phyloP scores from a whole-genome alignment of 2,888 invertebrate species.

The Ligdia adustata region DNA sequence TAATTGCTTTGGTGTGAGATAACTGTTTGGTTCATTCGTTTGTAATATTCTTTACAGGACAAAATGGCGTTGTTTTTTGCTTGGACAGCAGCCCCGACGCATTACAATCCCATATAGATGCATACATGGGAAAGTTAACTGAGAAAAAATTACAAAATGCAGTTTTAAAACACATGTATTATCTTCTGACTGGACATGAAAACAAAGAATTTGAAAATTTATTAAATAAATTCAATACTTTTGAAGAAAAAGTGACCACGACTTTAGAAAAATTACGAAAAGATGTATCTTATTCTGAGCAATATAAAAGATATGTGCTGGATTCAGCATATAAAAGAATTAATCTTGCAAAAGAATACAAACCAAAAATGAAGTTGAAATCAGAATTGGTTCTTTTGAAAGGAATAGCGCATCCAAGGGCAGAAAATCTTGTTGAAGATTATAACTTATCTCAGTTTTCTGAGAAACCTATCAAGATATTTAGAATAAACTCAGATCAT shows the following conservation, averaged over 20 bases:
- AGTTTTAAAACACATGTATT: slow-evolving; percentile 44
- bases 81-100: slow-evolving; percentile 60
- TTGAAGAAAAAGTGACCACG: slow-evolving; percentile 44
- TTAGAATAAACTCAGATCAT: slow-evolving; percentile 45
- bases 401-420: slow-evolving; percentile 41
- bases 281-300: slow-evolving; percentile 41
- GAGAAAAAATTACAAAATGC: slow-evolving; percentile 45
- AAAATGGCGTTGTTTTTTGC: slow-evolving; percentile 53
- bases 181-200: slow-evolving; percentile 39
- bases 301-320: slow-evolving; percentile 45
- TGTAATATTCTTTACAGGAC: slow-evolving; percentile 44
- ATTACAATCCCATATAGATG: slow-evolving; percentile 46
- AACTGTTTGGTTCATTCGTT: background rate
- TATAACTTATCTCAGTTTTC: slow-evolving; percentile 55
- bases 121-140: slow-evolving; percentile 45
- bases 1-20: background rate
- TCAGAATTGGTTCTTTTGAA: slow-evolving; percentile 57
- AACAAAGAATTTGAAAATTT: background rate
- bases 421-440: slow-evolving; percentile 42
- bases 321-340: slow-evolving; percentile 48
- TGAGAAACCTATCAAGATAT: slow-evolving; percentile 46
- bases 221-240: slow-evolving; percentile 34
- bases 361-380: slow-evolving; percentile 46
- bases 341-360: slow-evolving; percentile 44
- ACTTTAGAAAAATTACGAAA: slow-evolving; percentile 36